phyloP scores from a whole-genome alignment of 2,888 invertebrate genomes.

The Argynnis bischoffii region DNA sequence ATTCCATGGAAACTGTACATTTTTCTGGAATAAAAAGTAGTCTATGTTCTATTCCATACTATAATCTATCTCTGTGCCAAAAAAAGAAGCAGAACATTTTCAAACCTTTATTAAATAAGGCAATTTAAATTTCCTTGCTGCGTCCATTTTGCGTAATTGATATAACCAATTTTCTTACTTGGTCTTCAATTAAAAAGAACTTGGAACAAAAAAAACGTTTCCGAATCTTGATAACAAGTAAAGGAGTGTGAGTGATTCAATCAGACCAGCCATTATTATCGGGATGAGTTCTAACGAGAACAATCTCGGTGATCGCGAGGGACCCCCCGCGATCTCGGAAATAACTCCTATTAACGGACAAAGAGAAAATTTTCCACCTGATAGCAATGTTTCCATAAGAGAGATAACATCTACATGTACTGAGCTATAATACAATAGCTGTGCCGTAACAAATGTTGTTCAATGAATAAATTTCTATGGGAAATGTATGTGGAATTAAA shows the following conservation, averaged over 20 bases:
- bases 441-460: too few relatives aligned
- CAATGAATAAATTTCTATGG: not conserved
- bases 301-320: slow-evolving; percentile 50
- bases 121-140: too few relatives aligned
- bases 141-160: too few relatives aligned
- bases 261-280: slow-evolving; percentile 65
- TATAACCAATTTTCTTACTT: not conserved
- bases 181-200: not conserved
- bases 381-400: slow-evolving; percentile 10
- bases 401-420: not conserved
- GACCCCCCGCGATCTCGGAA: slow-evolving; percentile 43
- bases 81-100: too few relatives aligned
- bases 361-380: slow-evolving; percentile 44
- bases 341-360: slow-evolving; percentile 65
- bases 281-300: slow-evolving; percentile 57
- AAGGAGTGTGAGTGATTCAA: slow-evolving; percentile 67
- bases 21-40: too few relatives aligned
- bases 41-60: too few relatives aligned
- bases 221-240: slow-evolving; percentile 56
- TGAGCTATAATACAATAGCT: not conserved
- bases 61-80: too few relatives aligned
- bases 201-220: not conserved
- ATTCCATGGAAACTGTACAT: too few relatives aligned
- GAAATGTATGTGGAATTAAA: not conserved
- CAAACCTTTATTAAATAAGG: not conserved